These are phyloP conservation scores for Melitaea cinxia DNA, from an alignment of 1,140 invertebrate species.

Conservation along the genomic window DNA sequence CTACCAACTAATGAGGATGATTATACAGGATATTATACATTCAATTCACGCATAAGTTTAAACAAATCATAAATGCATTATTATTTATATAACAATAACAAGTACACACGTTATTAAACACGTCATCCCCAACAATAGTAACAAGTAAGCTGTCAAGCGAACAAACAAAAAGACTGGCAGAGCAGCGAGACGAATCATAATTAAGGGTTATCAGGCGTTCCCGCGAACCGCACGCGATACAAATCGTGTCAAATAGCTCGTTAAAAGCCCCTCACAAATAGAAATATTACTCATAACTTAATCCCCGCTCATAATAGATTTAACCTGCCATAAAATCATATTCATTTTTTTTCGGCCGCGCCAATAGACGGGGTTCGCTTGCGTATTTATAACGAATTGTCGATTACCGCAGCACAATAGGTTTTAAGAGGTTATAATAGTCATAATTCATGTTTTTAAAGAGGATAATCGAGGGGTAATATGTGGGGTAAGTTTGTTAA, in stretches of 20 bases:
- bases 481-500: conserved; percentile 64
- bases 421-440: conserved; percentile 69
- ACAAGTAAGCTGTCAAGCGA: conserved; percentile 64
- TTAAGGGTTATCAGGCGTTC: conserved; percentile 53
- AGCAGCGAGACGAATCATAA: conserved; percentile 49
- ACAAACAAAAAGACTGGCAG: conserved; percentile 57
- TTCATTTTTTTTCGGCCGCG: conserved; percentile 61
- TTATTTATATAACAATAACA: not conserved
- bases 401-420: conserved; percentile 70
- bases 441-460: conserved; percentile 76
- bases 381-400: conserved; percentile 61
- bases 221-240: conserved; percentile 59
- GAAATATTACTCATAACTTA: conserved; percentile 79
- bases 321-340: conserved; percentile 80
- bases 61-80: no score
- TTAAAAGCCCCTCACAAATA: conserved; percentile 73
- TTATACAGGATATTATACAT: no score
- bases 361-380: conserved; percentile 63
- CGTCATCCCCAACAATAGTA: conserved; percentile 36
- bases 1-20: no score
- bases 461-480: conserved; percentile 69
- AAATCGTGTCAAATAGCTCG: conserved; percentile 76
- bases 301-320: conserved; percentile 78
- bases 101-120: conserved; percentile 25
- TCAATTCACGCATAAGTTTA: no score